Evolutionary conservation across 2,797 vertebrate genomes (phyloP), one percentile per base, ranked within the genome.

Genomic region (Denticeps clupeoides): DNA sequence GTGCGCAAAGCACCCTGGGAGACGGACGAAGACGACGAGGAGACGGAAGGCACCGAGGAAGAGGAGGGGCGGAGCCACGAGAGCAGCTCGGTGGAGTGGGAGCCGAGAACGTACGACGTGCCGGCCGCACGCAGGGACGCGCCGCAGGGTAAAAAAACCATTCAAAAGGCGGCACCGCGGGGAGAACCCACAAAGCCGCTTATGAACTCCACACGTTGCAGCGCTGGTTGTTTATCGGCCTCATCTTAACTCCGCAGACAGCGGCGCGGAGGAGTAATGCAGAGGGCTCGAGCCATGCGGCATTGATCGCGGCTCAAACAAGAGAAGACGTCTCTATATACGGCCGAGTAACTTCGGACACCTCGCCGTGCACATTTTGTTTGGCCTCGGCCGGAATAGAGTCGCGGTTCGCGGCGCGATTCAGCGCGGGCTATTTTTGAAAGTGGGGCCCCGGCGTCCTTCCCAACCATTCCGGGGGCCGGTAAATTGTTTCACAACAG

Each of bases 1-100:
- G 79, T 88, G 67, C 82, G 87, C 67, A 98, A 97, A 58, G 86
- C 87, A 15, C 86, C 86, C 0, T 98, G 94, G 92, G 90, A 93
- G 24, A 67, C 80, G 0, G 82, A 87, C 41, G 88, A 86, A 43
- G 75, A 77, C 63, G 70, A 70, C 5, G 69, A 72, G 4, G 69
- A 67, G 37, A 56, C 52, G 62, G 69, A 64, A n/a, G n/a, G n/a
- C 53, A 59, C 60, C 24, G 60, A 26, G 24, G 68, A 72, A 22
- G 70, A 73, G 4, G 70, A 73, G 35, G 13, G 18, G 41, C 33
- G 41, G 25, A 19, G 29, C 35, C 43, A 21, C 19, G 25, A 46
- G 25, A 45, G 41, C 18, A 63, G 68, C 71, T 38, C 40, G 15
- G 25, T 45, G 47, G 68, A 79, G 48, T 84, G 81, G 80, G 71